These are phyloP conservation scores for Aphelenchoides avenae DNA, from an alignment of 1,140 invertebrate genomes.

Conservation along the genomic window DNA sequence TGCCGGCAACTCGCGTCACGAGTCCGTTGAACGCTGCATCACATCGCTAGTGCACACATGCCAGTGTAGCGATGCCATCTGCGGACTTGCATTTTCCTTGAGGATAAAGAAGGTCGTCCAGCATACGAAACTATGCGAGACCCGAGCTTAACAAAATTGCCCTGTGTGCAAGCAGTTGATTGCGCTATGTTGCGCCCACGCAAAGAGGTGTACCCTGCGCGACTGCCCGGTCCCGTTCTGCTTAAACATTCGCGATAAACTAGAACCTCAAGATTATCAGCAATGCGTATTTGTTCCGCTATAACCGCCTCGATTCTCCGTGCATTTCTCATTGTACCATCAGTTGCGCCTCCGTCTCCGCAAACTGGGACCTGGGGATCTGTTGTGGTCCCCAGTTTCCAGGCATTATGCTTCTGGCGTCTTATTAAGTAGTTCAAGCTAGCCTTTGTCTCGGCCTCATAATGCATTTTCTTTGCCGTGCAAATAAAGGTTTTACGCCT, in stretches of 20 bases:
- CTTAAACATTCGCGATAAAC: conserved; percentile 90
- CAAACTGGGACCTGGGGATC: too few relatives aligned
- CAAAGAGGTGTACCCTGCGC: conserved; percentile 81
- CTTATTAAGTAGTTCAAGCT: too few relatives aligned
- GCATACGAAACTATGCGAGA: conserved; percentile 89
- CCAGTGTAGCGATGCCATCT: conserved; percentile 96
- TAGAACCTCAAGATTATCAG: too few relatives aligned
- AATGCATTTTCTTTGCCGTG: too few relatives aligned
- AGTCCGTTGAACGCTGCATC: conserved; percentile 76
- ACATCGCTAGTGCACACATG: conserved; percentile 91
- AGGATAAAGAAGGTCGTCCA: conserved; percentile 97
- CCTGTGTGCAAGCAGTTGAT: conserved; percentile 98
- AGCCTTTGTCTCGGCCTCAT: too few relatives aligned
- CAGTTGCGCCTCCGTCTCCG: too few relatives aligned
- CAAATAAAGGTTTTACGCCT: too few relatives aligned
- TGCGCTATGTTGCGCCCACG: conserved; percentile 95
- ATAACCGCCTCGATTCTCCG: too few relatives aligned
- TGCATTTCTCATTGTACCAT: too few relatives aligned
- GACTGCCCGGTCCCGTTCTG: conserved; percentile 74
- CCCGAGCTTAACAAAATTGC: conserved; percentile 85
- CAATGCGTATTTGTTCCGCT: too few relatives aligned
- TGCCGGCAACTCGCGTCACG: conserved; percentile 65
- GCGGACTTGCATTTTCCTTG: conserved; percentile 85
- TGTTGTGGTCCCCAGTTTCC: too few relatives aligned
- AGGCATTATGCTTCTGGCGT: too few relatives aligned